Percentiles rank a stretch among this genome's conserved stretches.
Conservation (phyloP, 2,888 invertebrate genomes). For the Penaeus monodon region DNA sequence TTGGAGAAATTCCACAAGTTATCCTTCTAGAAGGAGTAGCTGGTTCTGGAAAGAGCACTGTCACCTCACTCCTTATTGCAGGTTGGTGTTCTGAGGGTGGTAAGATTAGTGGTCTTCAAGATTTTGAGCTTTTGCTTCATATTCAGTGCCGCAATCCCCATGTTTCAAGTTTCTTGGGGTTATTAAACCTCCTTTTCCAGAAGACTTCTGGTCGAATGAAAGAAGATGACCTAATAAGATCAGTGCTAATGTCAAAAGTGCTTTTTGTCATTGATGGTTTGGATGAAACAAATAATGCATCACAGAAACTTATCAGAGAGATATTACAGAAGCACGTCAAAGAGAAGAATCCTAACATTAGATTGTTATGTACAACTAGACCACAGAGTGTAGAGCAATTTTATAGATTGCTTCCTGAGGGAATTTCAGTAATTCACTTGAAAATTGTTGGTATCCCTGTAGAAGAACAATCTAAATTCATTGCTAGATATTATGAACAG, state of each 20-base stretch:
- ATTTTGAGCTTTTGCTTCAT: conserved; percentile 1
- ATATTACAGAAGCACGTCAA: neutral
- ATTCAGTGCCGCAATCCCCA: neutral
- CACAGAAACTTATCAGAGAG: neutral
- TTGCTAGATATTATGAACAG: neutral
- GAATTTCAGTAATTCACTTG: neutral
- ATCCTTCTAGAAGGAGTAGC: conserved; percentile 5
- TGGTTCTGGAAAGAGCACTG: conserved; percentile 5
- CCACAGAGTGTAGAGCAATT: neutral
- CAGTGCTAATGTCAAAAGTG: conserved; percentile 6
- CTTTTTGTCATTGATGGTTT: conserved; percentile 13
- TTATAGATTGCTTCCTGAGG: neutral
- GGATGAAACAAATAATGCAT: neutral
- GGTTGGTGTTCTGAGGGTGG: neutral
- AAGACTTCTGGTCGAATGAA: neutral
- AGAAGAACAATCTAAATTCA: neutral
- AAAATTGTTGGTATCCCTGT: neutral
- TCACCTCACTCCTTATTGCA: neutral
- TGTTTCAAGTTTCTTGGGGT: neutral
- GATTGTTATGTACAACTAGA: neutral
- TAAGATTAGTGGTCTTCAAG: neutral
- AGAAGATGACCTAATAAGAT: neutral
- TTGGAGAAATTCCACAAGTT: neutral
- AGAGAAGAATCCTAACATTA: neutral
- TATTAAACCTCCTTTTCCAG: neutral